These are phyloP conservation scores for Drosophila putrida DNA, from an alignment of 2,888 invertebrate species.

Conservation along the genomic window DNA sequence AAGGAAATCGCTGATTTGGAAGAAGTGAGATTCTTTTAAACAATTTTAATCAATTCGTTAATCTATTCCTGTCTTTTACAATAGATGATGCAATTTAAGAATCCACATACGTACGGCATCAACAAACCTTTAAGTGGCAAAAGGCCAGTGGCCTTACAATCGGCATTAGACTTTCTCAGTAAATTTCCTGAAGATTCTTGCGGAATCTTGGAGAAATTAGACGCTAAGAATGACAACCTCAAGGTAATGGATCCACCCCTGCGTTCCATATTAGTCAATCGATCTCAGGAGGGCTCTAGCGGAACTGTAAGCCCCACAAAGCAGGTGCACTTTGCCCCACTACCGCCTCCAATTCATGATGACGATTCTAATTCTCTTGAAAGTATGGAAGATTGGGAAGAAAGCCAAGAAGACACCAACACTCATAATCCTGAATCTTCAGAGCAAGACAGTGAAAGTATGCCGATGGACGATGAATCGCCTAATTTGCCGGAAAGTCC, in stretches of 20 bases:
- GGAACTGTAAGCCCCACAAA: slow-evolving; percentile 11
- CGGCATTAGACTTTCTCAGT: slow-evolving; percentile 35
- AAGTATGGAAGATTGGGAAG: neutral
- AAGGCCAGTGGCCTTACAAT: neutral
- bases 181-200: neutral
- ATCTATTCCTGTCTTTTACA: neutral
- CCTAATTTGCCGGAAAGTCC: neutral
- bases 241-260: neutral
- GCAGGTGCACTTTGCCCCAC: slow-evolving; percentile 34
- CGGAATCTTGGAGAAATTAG: neutral
- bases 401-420: neutral
- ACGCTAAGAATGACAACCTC: neutral
- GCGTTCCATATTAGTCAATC: slow-evolving; percentile 37
- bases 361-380: neutral
- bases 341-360: slow-evolving; percentile 10
- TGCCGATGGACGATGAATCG: neutral
- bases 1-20: neutral
- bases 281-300: neutral
- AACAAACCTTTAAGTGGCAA: neutral
- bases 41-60: neutral
- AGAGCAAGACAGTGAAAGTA: neutral
- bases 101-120: neutral
- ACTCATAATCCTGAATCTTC: neutral
- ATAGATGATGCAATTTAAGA: neutral
- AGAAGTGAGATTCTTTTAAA: neutral